Base-by-base conservation (phyloP, 2,797 vertebrate species). In the Orientallactaga sibirica region DNA sequence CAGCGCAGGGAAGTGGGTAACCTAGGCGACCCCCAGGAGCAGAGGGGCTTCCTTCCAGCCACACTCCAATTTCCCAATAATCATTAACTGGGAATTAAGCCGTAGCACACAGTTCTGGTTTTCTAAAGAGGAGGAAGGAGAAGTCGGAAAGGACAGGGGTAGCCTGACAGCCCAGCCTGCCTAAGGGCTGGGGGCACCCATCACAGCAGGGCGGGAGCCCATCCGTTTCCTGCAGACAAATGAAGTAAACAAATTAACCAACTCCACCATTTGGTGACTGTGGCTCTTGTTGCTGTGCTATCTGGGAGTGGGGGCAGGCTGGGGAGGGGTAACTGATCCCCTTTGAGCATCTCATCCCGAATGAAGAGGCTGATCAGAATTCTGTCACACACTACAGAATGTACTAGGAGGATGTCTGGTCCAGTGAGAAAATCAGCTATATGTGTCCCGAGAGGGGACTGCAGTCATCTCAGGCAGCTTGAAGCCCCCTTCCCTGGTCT, bases 191-290 rank as follows among this genome's bases (percentile, higher is more conserved):
- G 75, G 80, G 75, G 80, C 37, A 87, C 73, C 55, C 29, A 52
- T 27, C 66, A 15, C 58, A 48, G 84, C n/a, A 25, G 67, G 81
- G 43, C 24, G 11, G 16, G 37, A 68, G 24, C 66, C 8, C 20
- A 80, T 93, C 73, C 0, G 24, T 84, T 79, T 43, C 79, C 55
- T 77, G 11, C 29, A 67, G 93, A 90, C 87, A 89, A 87, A 37
- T 52, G 43, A 78, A 86, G 85, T 91, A 94, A 96, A 94, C 91
- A 96, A 52, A 80, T 76, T 43, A 76, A 27, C 24, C 70, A 27
- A 83, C 55, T 15, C 22, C 0, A 67, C 91, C 86, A 70, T 96
- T 94, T 81, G 94, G 78, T n/a, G 43, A 90, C 29, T 67, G 76
- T 77, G 48, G 5, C 66, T 89, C 66, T 89, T 0, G 2, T 86